Conservation (phyloP, 2,888 invertebrate genomes). For the Melipona bicolor region DNA sequence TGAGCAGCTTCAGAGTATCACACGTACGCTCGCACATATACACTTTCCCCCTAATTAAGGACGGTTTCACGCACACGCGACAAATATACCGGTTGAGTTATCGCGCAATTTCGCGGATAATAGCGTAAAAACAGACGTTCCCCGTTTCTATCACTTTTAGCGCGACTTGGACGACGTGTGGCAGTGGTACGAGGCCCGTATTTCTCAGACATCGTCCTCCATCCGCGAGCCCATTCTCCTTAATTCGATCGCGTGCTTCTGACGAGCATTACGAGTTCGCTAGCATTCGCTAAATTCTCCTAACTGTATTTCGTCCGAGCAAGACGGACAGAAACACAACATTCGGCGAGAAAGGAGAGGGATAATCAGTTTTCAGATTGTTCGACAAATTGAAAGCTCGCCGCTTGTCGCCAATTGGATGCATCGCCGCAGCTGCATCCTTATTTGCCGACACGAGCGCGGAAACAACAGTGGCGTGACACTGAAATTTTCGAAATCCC, state of each 20-base stretch:
- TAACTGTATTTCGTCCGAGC: slow-evolving; percentile 24
- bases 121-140: slow-evolving; percentile 42
- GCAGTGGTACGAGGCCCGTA: slow-evolving; percentile 49
- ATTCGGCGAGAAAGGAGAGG: background rate
- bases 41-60: slow-evolving; percentile 41
- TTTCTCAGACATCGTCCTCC: slow-evolving; percentile 55
- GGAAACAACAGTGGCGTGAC: background rate
- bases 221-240: slow-evolving; percentile 39
- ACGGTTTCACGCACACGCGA: background rate
- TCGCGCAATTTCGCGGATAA: slow-evolving; percentile 22
- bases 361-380: slow-evolving; percentile 46
- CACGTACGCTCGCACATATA: background rate
- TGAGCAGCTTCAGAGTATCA: background rate
- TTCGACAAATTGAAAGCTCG: slow-evolving; percentile 43
- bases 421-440: background rate
- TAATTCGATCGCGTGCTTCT: slow-evolving; percentile 51
- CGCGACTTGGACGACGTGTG: slow-evolving; percentile 3
- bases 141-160: slow-evolving; percentile 47
- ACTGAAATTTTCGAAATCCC: background rate
- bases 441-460: background rate
- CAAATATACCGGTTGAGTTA: slow-evolving; percentile 33
- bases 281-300: background rate
- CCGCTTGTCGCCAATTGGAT: background rate
- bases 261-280: slow-evolving; percentile 53
- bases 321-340: slow-evolving; percentile 18